A percentile compares a stretch with the other conserved stretches of the same genome.
phyloP scores from a whole-genome alignment of 2,888 invertebrate species.

The Beris morrisii region DNA sequence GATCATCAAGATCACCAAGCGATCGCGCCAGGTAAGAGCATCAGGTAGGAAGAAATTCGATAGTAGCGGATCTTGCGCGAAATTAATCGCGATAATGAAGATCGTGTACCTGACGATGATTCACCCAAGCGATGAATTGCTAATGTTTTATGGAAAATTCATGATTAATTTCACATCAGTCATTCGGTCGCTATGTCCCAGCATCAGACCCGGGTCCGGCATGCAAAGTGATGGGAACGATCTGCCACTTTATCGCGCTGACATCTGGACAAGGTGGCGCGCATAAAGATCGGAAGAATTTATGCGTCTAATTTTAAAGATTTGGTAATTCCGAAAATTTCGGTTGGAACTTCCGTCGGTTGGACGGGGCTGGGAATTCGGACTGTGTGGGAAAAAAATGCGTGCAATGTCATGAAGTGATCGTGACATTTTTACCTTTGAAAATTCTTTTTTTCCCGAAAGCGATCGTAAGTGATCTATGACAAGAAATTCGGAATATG shows the following conservation, averaged over 20 bases:
- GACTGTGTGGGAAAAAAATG: conserved; percentile 34
- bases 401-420: conserved; percentile 18
- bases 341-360: conserved; percentile 24
- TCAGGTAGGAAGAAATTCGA: conserved; percentile 11
- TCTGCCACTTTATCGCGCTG: too few species aligned
- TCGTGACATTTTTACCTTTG: conserved; percentile 10
- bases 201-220: too few species aligned
- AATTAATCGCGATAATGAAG: background rate
- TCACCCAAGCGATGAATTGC: too few species aligned
- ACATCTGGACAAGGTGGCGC: background rate
- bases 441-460: background rate
- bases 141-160: too few species aligned
- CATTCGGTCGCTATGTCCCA: too few species aligned
- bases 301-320: conserved; percentile 4
- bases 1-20: conserved; percentile 15
- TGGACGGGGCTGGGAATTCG: background rate
- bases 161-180: too few species aligned
- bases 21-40: conserved; percentile 18
- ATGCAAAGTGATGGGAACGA: too few species aligned
- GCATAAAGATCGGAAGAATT: conserved; percentile 6
- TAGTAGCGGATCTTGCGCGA: conserved; percentile 18
- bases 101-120: too few species aligned
- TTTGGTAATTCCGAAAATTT: conserved; percentile 29
- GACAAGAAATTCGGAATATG: conserved; percentile 28
- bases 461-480: conserved; percentile 28